These are phyloP conservation scores for Vimba vimba DNA, from an alignment of 2,113 vertebrate genomes.

Conservation along the genomic window DNA sequence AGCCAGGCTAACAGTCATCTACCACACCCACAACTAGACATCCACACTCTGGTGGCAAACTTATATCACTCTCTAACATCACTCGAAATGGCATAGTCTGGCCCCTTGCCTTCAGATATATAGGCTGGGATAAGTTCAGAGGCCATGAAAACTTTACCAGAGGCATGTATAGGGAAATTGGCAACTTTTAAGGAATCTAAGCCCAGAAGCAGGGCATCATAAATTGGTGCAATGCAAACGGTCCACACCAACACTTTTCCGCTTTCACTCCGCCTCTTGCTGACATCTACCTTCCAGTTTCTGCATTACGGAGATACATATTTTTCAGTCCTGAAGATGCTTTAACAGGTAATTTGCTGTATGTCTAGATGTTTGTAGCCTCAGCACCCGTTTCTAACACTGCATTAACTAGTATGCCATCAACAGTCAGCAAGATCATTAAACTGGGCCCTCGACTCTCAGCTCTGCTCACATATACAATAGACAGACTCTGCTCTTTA, in stretches of 20 bases:
- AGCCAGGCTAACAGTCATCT: conserved; percentile 5
- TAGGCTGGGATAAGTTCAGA: conserved; percentile 1
- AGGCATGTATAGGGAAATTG: conserved; percentile 13
- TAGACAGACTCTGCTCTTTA: not conserved
- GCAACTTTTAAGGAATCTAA: conserved; percentile 5
- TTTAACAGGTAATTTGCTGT: not conserved
- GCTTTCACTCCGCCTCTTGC: not conserved
- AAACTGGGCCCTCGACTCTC: conserved; percentile 23
- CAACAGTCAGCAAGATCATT: conserved; percentile 3
- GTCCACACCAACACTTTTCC: not conserved
- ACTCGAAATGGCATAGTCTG: not conserved
- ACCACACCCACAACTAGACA: conserved; percentile 14
- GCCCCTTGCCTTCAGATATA: not conserved
- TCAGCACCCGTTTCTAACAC: conserved; percentile 26
- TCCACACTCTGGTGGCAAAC: conserved; percentile 2
- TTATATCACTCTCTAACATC: not conserved
- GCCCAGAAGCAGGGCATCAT: not conserved
- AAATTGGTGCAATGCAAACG: not conserved
- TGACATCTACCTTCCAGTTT: conserved; percentile 5
- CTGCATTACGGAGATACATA: conserved; percentile 18
- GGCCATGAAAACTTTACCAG: not conserved
- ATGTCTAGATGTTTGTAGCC: conserved; percentile 21
- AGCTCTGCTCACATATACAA: not conserved
- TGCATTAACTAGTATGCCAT: conserved; percentile 19
- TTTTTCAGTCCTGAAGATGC: not conserved